These are phyloP conservation scores for Parazoanthus atlanticus DNA, from an alignment of 92 coral and sea anemone species.

Conservation along the genomic window DNA sequence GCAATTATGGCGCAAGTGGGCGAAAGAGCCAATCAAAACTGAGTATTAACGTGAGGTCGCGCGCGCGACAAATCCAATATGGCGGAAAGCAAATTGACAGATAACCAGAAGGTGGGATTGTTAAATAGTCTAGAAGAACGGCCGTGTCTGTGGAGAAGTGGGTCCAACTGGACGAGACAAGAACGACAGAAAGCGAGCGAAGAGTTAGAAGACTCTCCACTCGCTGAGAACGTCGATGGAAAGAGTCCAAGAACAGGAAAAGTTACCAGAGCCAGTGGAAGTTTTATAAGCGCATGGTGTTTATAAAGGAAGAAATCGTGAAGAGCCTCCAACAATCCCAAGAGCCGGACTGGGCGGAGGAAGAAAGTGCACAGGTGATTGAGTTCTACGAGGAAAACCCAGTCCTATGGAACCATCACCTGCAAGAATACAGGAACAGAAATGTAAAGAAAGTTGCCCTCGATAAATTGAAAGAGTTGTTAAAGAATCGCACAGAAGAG, in stretches of 20 bases:
- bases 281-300: slow-evolving; percentile 54
- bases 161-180: too few species aligned
- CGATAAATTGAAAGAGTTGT: slow-evolving; percentile 12
- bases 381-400: slow-evolving; percentile 33
- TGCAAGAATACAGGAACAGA: slow-evolving; percentile 8
- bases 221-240: slow-evolving; percentile 55
- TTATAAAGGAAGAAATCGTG: slow-evolving; percentile 52
- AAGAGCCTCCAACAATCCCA: slow-evolving; percentile 37
- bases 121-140: too few species aligned
- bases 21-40: too few species aligned
- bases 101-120: too few species aligned
- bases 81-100: too few species aligned
- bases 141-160: too few species aligned
- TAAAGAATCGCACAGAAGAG: slow-evolving; percentile 38
- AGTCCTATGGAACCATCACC: slow-evolving; percentile 45
- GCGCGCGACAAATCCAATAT: too few species aligned
- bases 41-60: too few species aligned
- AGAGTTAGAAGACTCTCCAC: slow-evolving; percentile 45
- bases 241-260: slow-evolving; percentile 40
- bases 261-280: slow-evolving; percentile 53
- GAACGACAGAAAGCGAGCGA: too few species aligned
- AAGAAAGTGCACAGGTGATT: background rate
- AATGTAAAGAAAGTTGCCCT: slow-evolving; percentile 12
- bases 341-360: slow-evolving; percentile 18
- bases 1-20: too few species aligned